phyloP scores from a whole-genome alignment of 2,797 vertebrate species.

The Enteromius radiatus region DNA sequence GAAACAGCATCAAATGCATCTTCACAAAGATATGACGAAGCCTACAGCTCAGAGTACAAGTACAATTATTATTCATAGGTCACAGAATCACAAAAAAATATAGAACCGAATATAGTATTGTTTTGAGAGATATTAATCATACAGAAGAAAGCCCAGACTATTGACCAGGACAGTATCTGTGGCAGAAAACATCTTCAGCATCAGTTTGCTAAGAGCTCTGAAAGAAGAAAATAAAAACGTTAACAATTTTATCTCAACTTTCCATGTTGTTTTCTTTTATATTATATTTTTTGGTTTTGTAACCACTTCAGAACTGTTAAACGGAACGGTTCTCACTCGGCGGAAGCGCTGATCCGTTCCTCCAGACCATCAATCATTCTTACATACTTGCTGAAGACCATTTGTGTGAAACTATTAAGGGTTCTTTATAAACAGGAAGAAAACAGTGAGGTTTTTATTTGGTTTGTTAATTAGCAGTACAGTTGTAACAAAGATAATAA shows the following conservation, averaged over 20 bases:
- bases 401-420: background rate
- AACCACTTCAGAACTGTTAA: too few relatives aligned
- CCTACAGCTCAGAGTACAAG: background rate
- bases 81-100: background rate
- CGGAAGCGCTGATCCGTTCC: constrained; percentile 1
- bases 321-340: background rate
- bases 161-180: background rate
- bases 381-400: constrained; percentile 16
- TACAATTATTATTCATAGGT: background rate
- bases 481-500: background rate
- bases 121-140: background rate
- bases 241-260: background rate
- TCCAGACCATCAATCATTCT: constrained; percentile 17
- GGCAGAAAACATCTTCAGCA: background rate
- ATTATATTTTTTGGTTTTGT: background rate
- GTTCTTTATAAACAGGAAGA: background rate
- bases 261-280: background rate
- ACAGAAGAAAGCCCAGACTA: background rate
- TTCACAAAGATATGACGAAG: background rate
- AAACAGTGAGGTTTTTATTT: background rate
- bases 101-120: background rate
- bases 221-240: background rate
- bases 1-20: background rate
- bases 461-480: background rate
- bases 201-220: constrained; percentile 20